Evolutionary conservation across 2,113 vertebrate genomes (phyloP).

Genomic region (Neodontobutis hainanensis): DNA sequence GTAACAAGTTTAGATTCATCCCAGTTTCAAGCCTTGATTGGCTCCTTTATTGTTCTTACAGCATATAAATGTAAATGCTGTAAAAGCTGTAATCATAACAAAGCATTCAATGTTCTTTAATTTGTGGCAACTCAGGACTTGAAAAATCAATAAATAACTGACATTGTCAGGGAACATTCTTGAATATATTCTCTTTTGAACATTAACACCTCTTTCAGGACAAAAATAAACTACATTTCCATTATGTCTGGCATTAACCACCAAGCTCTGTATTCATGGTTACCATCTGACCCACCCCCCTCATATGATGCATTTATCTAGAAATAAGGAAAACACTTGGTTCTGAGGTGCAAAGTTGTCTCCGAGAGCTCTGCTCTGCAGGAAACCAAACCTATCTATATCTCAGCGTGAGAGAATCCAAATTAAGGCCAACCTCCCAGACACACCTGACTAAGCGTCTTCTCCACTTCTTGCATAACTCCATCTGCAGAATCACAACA

Average conservation of each 20-base stretch:
- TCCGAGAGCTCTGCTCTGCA: conserved; percentile 25
- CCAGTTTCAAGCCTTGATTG: too few species aligned
- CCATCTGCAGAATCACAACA: conserved; percentile 40
- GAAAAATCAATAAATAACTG: background rate
- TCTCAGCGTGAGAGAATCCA: conserved; percentile 26
- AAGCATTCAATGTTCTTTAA: too few species aligned
- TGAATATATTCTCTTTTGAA: conserved; percentile 4
- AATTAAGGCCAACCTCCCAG: conserved; percentile 32
- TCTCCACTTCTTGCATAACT: conserved; percentile 26
- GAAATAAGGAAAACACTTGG: conserved; percentile 14
- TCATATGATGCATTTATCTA: conserved; percentile 24
- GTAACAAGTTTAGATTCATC: too few species aligned
- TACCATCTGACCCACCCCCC: conserved; percentile 33
- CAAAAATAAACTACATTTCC: conserved; percentile 14
- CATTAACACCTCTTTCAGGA: conserved; percentile 14
- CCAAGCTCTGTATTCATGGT: conserved; percentile 42
- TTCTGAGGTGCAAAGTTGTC: conserved; percentile 32
- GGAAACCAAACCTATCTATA: conserved; percentile 42
- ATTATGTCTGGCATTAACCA: conserved; percentile 14
- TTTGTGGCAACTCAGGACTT: too few species aligned
- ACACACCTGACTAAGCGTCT: conserved; percentile 33
- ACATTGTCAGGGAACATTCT: background rate
- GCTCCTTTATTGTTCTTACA: too few species aligned
- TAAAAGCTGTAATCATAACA: too few species aligned
- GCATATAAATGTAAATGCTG: too few species aligned